phyloP scores from a whole-genome alignment of 2,888 invertebrate species.

The Caenorhabditis parvicauda region DNA sequence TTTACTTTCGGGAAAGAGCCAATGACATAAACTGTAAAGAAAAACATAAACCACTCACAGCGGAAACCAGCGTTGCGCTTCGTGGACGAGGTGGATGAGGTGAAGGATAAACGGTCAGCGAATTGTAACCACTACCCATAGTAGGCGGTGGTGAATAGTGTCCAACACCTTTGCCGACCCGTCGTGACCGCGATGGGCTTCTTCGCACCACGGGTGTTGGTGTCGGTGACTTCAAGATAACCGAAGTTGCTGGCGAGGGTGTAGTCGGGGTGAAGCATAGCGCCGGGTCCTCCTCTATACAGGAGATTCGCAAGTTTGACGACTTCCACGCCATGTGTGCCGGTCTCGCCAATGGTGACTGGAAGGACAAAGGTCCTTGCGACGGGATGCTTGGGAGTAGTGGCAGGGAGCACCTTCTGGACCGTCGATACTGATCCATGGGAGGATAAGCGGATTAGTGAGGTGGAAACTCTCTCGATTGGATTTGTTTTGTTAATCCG shows the following conservation, averaged over 20 bases:
- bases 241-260: background rate
- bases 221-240: background rate
- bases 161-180: slow-evolving; percentile 25
- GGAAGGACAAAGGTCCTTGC: slow-evolving; percentile 2
- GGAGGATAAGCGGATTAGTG: no score
- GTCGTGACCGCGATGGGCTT: slow-evolving; percentile 6
- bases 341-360: slow-evolving; percentile 16
- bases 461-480: no score
- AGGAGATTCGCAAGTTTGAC: slow-evolving; percentile 8
- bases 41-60: background rate
- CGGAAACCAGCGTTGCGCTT: background rate
- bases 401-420: slow-evolving; percentile 27
- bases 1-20: no score
- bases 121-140: background rate
- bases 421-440: no score
- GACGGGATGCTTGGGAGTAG: slow-evolving; percentile 8
- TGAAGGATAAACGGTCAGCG: background rate
- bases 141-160: slow-evolving; percentile 22
- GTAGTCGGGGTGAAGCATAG: background rate
- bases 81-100: background rate
- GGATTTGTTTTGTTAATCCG: no score
- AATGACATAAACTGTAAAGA: no score
- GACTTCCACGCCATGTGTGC: slow-evolving; percentile 12
- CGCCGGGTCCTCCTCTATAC: slow-evolving; percentile 6
- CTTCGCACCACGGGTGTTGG: background rate